A percentile compares a stretch with the other conserved stretches of the same genome.
Evolutionary conservation across 2,888 invertebrate genomes (phyloP).

Genomic region (Didymodactylos carnosus): DNA sequence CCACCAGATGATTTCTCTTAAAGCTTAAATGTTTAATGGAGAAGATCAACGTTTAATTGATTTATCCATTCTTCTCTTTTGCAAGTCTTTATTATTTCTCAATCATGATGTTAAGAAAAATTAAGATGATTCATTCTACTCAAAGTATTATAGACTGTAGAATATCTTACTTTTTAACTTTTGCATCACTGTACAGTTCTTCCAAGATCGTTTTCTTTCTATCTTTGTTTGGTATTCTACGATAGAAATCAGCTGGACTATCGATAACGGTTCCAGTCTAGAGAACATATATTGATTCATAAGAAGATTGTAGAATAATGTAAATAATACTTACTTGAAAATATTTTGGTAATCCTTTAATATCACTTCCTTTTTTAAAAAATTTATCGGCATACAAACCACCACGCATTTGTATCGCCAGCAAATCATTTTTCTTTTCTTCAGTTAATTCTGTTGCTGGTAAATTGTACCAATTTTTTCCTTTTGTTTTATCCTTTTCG

Average conservation of each 20-base stretch:
- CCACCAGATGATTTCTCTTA: no score
- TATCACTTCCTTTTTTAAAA: constrained; percentile 67
- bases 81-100: no score
- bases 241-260: constrained; percentile 8
- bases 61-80: no score
- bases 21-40: no score
- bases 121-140: no score
- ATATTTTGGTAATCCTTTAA: constrained; percentile 67
- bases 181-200: constrained; percentile 6
- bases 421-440: constrained; percentile 64
- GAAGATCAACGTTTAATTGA: no score
- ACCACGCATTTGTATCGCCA: constrained; percentile 73
- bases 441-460: constrained; percentile 70
- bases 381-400: constrained; percentile 74
- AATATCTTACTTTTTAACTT: constrained; percentile 9
- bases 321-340: constrained; percentile 49
- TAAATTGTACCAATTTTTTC: constrained; percentile 68
- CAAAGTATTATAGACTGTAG: neutral
- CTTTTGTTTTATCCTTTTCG: constrained; percentile 43
- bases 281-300: neutral
- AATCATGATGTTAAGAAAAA: no score
- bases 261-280: constrained; percentile 12
- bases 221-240: constrained; percentile 4
- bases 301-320: neutral
- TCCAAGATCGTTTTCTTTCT: constrained; percentile 13